A percentile compares a stretch with the other conserved stretches of the same genome.
These are phyloP conservation scores for Drosophila kuntzei DNA, from an alignment of 2,888 invertebrate species.

Conservation along the genomic window DNA sequence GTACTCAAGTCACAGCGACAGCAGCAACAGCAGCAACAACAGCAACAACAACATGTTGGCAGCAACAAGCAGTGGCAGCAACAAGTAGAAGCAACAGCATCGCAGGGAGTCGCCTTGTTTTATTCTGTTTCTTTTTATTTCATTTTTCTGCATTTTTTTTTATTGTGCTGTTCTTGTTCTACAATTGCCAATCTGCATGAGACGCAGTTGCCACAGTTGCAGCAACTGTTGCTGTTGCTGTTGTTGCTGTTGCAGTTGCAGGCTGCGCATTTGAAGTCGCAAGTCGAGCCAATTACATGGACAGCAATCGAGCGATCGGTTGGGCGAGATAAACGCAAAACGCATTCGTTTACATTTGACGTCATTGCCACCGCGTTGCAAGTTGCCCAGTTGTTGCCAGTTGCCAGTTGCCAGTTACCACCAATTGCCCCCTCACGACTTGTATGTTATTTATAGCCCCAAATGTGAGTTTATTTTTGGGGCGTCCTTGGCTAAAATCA, in stretches of 20 bases:
- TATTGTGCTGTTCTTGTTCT: conserved; percentile 56
- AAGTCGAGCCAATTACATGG: conserved; percentile 63
- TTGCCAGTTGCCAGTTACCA: conserved; percentile 1
- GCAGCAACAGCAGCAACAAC: conserved; percentile 7
- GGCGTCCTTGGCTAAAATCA: conserved; percentile 54
- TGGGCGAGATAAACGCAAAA: conserved; percentile 52
- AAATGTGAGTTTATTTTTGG: conserved; percentile 68
- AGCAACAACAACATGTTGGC: conserved; percentile 8
- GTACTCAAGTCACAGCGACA: conserved; percentile 47
- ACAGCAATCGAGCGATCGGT: conserved; percentile 48
- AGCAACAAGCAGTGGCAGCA: conserved; percentile 27
- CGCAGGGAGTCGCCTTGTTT: conserved; percentile 42
- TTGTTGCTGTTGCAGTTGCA: conserved; percentile 12
- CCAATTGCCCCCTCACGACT: conserved; percentile 47
- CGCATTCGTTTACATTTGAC: conserved; percentile 63
- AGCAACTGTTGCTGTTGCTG: conserved; percentile 1
- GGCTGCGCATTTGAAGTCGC: conserved; percentile 20
- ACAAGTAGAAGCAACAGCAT: conserved; percentile 43
- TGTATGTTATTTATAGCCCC: conserved; percentile 66
- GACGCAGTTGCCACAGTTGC: conserved; percentile 24
- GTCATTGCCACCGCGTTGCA: conserved; percentile 62
- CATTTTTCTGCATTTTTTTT: conserved; percentile 5
- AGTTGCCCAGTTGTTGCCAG: conserved; percentile 21
- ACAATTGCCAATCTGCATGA: conserved; percentile 69
- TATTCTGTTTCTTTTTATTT: neutral